Conservation (phyloP, 1,140 invertebrate genomes). For the Cryptotermes secundus region DNA sequence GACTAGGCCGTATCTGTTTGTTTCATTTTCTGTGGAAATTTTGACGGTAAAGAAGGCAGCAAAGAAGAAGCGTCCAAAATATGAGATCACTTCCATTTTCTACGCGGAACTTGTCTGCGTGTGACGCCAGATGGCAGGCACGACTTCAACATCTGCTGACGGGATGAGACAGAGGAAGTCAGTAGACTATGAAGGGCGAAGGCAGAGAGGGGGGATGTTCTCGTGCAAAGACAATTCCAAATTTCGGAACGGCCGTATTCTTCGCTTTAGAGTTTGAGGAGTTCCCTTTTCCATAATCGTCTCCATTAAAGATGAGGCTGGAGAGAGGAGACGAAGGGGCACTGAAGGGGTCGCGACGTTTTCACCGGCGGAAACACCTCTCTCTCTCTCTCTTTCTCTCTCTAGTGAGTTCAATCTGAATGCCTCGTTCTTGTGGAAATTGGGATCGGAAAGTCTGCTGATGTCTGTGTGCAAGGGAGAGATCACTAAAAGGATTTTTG, state of each 20-base stretch:
- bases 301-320: not conserved
- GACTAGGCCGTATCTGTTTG: too few species aligned
- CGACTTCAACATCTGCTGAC: not conserved
- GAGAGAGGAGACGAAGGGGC: not conserved
- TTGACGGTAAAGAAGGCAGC: not conserved
- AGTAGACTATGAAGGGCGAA: not conserved
- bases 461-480: not conserved
- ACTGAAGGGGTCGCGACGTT: not conserved
- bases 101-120: not conserved
- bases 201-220: not conserved
- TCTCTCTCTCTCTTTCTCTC: not conserved
- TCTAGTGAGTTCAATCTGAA: conserved; percentile 4
- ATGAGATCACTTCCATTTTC: not conserved
- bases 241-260: not conserved
- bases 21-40: too few species aligned
- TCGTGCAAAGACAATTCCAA: not conserved
- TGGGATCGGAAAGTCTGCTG: not conserved
- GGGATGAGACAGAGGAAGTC: not conserved
- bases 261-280: not conserved
- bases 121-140: conserved; percentile 1
- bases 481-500: not conserved
- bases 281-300: not conserved
- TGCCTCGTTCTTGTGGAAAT: not conserved
- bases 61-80: not conserved
- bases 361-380: not conserved